Base-by-base conservation (phyloP, 2,797 vertebrate genomes). In the Dendrocincla fuliginosa region DNA sequence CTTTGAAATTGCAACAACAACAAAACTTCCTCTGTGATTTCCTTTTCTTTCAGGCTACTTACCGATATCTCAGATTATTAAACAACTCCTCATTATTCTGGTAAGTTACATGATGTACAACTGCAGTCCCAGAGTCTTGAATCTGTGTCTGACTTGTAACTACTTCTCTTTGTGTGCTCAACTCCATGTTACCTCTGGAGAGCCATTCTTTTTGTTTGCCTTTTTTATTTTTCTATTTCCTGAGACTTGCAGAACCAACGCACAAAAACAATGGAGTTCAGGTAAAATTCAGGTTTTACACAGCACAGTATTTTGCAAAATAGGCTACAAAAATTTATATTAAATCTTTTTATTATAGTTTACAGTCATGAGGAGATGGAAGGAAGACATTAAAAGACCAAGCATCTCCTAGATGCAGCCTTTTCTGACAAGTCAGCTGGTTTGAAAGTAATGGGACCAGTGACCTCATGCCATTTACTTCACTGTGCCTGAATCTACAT, bases 381-480 rank as follows among this genome's bases (percentile, higher is more conserved):
- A 60, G 37, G 16, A 91, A 91, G 76, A 35, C 9, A 8, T 70
- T 69, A 44, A 84, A 83, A 81, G 42, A 92, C 24, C 17, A 60
- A 57, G 57, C 9, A 89, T 14, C 10, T 79, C 30, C 75, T 68
- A 59, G 19, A 33, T 92, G 11, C 60, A 60, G 30, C 13, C 59
- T 94, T 35, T 75, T 65, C 23, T 96, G 41, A 91, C 28, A 61
- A 73, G 37, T 73, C 52, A 70, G 13, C 52, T 92, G 30, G 6
- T 81, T 92, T 89, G 52, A 75, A 94, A 89, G 47, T 75, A 92
- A 74, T 50, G 49, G 53, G 73, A 73, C 49, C 69, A 61, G 59
- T 15, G 25, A 93, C 67, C 64, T 95, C 53, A 61, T 67, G 84
- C 35, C 39, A 44, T 92, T 92, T 91, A 68, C 42, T 91, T 90